Conservation (phyloP, 2,888 invertebrate genomes). For the Yponomeuta plumbellus region DNA sequence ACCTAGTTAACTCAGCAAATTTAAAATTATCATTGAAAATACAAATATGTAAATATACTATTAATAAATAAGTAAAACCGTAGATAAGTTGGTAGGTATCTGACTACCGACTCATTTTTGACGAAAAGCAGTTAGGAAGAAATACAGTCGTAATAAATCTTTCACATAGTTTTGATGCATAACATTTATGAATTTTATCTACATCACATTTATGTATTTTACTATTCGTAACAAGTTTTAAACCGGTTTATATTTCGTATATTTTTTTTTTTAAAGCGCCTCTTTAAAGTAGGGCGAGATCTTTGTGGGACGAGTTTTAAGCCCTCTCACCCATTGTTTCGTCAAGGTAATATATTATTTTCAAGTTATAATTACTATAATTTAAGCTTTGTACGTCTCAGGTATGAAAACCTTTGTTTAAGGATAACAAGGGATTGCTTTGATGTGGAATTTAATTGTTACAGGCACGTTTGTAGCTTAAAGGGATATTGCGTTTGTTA, state of each 20-base stretch:
- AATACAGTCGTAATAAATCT: too few relatives aligned
- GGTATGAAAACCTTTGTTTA: background rate
- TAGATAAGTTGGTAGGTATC: too few relatives aligned
- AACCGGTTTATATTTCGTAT: too few relatives aligned
- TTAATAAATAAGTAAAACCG: too few relatives aligned
- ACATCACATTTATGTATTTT: too few relatives aligned
- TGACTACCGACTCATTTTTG: too few relatives aligned
- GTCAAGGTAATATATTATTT: background rate
- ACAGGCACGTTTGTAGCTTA: background rate
- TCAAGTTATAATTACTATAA: constrained; percentile 1
- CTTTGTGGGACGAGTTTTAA: background rate
- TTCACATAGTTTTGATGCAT: too few relatives aligned
- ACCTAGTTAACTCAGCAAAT: background rate
- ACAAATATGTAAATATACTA: too few relatives aligned
- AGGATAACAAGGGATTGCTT: background rate
- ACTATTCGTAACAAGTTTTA: too few relatives aligned
- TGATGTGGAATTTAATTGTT: background rate
- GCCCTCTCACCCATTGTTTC: background rate
- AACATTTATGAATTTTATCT: too few relatives aligned
- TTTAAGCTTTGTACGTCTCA: background rate
- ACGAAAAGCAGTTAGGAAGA: too few relatives aligned
- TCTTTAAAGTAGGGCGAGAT: background rate
- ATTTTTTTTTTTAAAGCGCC: background rate
- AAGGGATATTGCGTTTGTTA: background rate
- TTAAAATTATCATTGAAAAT: too few relatives aligned